These are phyloP conservation scores for Andrena camellia DNA, from an alignment of 2,888 invertebrate species.

Conservation along the genomic window DNA sequence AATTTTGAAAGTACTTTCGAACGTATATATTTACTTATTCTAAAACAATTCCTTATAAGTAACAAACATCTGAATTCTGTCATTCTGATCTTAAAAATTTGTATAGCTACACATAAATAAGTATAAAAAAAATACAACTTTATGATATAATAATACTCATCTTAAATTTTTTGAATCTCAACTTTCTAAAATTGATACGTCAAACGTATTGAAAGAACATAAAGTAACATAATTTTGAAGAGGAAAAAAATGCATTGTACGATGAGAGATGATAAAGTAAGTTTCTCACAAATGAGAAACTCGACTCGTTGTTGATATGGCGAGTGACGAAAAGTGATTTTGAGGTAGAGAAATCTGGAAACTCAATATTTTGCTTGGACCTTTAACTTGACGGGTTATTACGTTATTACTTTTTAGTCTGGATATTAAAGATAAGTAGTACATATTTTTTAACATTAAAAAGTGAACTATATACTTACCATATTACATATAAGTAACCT, in stretches of 20 bases:
- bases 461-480: conserved; percentile 43
- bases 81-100: conserved; percentile 10
- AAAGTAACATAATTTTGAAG: conserved; percentile 2
- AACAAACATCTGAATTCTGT: neutral
- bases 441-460: neutral
- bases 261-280: too few species aligned
- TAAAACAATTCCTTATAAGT: neutral
- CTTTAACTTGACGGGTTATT: neutral
- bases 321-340: neutral
- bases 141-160: neutral
- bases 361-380: neutral
- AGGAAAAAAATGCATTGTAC: neutral
- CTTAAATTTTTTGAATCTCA: neutral
- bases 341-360: neutral
- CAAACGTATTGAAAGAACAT: neutral
- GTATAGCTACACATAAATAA: conserved; percentile 5
- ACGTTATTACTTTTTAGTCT: neutral
- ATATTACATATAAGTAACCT: conserved; percentile 45
- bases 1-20: too few species aligned
- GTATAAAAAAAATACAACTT: conserved; percentile 13
- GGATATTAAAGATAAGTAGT: conserved; percentile 17
- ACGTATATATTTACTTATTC: neutral
- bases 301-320: too few species aligned
- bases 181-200: conserved; percentile 9
- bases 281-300: too few species aligned